Conservation (phyloP, 1,140 invertebrate species). For the Conopomorpha cramerella region DNA sequence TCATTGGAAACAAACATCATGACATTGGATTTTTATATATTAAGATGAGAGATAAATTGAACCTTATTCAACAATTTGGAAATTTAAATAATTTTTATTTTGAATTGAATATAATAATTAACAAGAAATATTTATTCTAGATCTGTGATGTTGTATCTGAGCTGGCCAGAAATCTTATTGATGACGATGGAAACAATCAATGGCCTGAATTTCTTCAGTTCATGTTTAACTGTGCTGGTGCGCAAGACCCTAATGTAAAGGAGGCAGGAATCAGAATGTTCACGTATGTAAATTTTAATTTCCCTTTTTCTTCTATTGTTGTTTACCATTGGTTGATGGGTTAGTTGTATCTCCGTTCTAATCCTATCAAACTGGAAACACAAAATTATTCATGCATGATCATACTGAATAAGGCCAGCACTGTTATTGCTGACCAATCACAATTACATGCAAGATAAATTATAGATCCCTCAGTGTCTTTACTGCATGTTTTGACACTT, state of each 20-base stretch:
- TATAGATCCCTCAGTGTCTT: not conserved
- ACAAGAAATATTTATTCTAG: no score
- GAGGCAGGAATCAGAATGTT: conserved; percentile 95
- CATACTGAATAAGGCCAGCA: no score
- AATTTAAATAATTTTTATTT: not conserved
- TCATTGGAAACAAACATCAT: no score
- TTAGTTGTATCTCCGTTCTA: no score
- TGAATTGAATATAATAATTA: no score
- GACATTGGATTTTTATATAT: no score
- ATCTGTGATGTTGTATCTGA: conserved; percentile 93
- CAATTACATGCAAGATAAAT: not conserved
- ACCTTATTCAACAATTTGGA: not conserved
- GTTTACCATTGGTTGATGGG: no score
- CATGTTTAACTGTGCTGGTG: conserved; percentile 92
- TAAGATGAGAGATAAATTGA: not conserved
- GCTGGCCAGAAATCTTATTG: conserved; percentile 92
- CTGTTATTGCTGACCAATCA: not conserved
- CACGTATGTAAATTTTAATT: no score
- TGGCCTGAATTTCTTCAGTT: conserved; percentile 98
- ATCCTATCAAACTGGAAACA: no score
- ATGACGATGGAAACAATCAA: conserved; percentile 94
- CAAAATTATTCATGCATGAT: no score
- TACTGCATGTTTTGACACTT: not conserved
- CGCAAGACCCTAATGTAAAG: conserved; percentile 79
- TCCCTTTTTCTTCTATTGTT: no score